Percentiles rank a stretch among this genome's conserved stretches.
These are phyloP conservation scores for Cybosia mesomella DNA, from an alignment of 2,888 invertebrate species.

Conservation along the genomic window DNA sequence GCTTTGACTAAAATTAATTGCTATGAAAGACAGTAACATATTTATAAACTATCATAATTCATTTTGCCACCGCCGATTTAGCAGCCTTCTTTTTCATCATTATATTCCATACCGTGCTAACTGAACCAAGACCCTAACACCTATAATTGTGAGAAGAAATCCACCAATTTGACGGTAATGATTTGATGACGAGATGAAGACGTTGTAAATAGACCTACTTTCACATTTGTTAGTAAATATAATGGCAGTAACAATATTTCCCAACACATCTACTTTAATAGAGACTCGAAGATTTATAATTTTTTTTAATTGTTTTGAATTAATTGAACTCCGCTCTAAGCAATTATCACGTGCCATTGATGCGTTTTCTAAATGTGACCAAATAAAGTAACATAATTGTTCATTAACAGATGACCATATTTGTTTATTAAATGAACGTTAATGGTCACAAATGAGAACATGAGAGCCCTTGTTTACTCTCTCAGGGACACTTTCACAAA, in stretches of 20 bases:
- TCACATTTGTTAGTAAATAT: constrained; percentile 20
- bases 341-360: constrained; percentile 25
- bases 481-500: constrained; percentile 35
- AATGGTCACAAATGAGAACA: constrained; percentile 33
- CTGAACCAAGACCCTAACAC: constrained; percentile 13
- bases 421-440: constrained; percentile 28
- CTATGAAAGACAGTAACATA: not conserved
- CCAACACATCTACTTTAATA: constrained; percentile 20
- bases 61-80: not conserved
- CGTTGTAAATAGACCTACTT: constrained; percentile 17
- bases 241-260: constrained; percentile 21
- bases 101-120: not conserved
- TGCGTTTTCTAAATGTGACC: constrained; percentile 43
- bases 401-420: constrained; percentile 37
- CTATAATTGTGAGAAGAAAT: constrained; percentile 20
- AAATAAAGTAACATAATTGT: constrained; percentile 33
- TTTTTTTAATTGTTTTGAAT: constrained; percentile 16
- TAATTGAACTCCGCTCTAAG: constrained; percentile 24
- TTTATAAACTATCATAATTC: not conserved
- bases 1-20: not conserved
- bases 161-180: constrained; percentile 19
- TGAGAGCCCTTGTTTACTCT: constrained; percentile 31
- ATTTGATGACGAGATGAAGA: constrained; percentile 19
- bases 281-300: constrained; percentile 20
- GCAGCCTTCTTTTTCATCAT: not conserved